These are phyloP conservation scores for Lates calcarifer DNA, from an alignment of 2,113 vertebrate species.

Conservation along the genomic window DNA sequence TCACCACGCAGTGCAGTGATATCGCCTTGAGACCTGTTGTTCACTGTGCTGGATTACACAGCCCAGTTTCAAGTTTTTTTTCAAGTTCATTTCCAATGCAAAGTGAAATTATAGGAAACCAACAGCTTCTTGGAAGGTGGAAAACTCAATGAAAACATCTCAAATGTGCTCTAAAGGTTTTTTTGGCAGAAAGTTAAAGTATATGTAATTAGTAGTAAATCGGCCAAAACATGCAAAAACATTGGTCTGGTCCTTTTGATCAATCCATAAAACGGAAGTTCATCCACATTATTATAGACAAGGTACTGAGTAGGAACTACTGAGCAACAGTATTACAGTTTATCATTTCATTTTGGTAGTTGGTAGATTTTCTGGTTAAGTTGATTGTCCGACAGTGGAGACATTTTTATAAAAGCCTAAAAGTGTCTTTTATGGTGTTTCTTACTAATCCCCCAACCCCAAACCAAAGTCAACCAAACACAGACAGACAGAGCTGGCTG, in stretches of 20 bases:
- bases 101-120: slow-evolving; percentile 1
- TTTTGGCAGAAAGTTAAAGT: not conserved
- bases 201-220: not conserved
- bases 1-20: not conserved
- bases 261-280: slow-evolving; percentile 2
- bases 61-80: not conserved
- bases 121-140: not conserved
- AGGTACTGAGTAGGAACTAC: slow-evolving; percentile 62
- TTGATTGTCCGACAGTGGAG: not conserved
- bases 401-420: not conserved
- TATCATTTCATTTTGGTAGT: slow-evolving; percentile 1
- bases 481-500: not conserved
- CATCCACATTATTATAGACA: not conserved
- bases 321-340: slow-evolving; percentile 50
- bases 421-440: not conserved
- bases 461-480: slow-evolving; percentile 71
- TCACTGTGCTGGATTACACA: not conserved
- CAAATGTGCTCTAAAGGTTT: not conserved
- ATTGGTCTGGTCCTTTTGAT: not conserved
- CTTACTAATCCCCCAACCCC: not conserved
- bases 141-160: not conserved
- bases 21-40: not conserved
- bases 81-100: not conserved
- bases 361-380: not conserved
- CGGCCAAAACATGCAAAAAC: slow-evolving; percentile 14